These are phyloP conservation scores for Platanista minor DNA, from an alignment of 2,113 vertebrate species.

Conservation along the genomic window DNA sequence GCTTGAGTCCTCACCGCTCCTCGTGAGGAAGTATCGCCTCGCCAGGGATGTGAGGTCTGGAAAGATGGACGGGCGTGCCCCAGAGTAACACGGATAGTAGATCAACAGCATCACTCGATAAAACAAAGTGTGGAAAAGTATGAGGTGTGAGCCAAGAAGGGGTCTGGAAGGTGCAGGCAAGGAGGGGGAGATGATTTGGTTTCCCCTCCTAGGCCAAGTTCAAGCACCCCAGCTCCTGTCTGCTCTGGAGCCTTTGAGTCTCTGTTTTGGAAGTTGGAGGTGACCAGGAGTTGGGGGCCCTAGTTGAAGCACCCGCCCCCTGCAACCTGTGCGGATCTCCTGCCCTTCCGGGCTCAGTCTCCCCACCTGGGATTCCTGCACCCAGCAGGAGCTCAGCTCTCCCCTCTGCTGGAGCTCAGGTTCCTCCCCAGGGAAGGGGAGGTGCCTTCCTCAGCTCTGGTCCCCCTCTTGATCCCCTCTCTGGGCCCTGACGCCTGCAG, in stretches of 20 bases:
- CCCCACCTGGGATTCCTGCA: not conserved
- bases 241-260: not conserved
- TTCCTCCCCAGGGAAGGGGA: not conserved
- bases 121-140: not conserved
- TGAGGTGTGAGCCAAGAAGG: not conserved
- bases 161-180: not conserved
- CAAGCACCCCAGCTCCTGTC: not conserved
- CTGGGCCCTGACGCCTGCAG: not conserved
- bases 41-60: accelerated
- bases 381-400: accelerated
- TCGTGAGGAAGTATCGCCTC: accelerated
- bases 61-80: accelerated
- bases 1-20: not conserved
- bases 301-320: accelerated
- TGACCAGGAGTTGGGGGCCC: accelerated
- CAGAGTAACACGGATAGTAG: not conserved
- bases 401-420: not conserved
- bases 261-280: not conserved
- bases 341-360: not conserved
- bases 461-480: not conserved
- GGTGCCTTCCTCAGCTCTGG: not conserved
- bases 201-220: not conserved
- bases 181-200: too few relatives aligned
- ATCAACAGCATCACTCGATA: not conserved
- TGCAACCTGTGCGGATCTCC: not conserved